These are phyloP conservation scores for Parelbella ahira DNA, from an alignment of 2,888 invertebrate genomes.

Conservation along the genomic window DNA sequence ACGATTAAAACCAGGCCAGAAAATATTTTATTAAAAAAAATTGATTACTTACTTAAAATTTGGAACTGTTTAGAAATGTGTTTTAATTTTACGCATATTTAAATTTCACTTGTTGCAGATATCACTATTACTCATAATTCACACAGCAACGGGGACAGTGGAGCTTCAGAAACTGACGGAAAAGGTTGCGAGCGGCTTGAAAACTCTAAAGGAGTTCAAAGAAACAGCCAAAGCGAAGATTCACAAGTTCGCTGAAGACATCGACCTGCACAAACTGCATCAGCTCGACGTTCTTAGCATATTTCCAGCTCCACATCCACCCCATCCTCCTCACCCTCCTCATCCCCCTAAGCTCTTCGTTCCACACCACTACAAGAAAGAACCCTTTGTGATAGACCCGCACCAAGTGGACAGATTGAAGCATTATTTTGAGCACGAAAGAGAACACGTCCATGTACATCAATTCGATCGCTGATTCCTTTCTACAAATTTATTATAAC, in stretches of 20 bases:
- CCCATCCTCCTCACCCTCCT: conserved; percentile 27
- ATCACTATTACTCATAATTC: conserved; percentile 43
- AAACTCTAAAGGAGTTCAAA: conserved; percentile 31
- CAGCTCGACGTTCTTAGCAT: conserved; percentile 31
- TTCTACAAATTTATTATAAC: too few species aligned
- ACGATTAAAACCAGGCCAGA: too few species aligned
- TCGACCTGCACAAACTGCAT: conserved; percentile 37
- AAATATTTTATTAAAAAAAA: too few species aligned
- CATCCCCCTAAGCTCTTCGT: conserved; percentile 34
- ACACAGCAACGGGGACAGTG: conserved; percentile 46
- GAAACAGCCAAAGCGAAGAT: conserved; percentile 41
- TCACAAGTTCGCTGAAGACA: conserved; percentile 37
- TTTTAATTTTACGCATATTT: too few species aligned
- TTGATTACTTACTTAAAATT: too few species aligned
- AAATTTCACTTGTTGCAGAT: too few species aligned
- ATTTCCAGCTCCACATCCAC: conserved; percentile 18
- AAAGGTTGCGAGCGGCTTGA: conserved; percentile 38
- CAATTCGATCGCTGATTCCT: conserved; percentile 14
- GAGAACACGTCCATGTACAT: conserved; percentile 17
- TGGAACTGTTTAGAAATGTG: too few species aligned
- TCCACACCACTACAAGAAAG: conserved; percentile 32
- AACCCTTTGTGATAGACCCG: conserved; percentile 33
- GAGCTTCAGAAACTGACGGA: conserved; percentile 51
- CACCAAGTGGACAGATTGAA: conserved; percentile 36
- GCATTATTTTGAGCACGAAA: conserved; percentile 35